Conservation (phyloP, 2,113 vertebrate species). For the Nibea albiflora region DNA sequence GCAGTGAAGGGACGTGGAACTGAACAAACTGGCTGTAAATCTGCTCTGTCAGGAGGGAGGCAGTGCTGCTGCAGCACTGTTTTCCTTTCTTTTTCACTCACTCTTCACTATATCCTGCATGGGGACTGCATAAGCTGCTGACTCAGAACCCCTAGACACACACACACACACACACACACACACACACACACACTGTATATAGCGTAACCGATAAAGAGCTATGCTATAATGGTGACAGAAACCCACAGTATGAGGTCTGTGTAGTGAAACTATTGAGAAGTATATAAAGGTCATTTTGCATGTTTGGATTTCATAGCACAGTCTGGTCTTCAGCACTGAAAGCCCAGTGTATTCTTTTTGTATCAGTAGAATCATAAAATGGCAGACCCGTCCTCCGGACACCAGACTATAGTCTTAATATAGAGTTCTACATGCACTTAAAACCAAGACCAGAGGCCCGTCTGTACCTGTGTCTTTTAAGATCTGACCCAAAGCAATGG, state of each 20-base stretch:
- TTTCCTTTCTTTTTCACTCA: conserved; percentile 9
- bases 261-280: too few species aligned
- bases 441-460: too few species aligned
- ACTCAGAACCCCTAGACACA: conserved; percentile 23
- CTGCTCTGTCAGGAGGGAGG: conserved; percentile 32
- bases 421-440: too few species aligned
- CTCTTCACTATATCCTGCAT: background rate
- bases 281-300: too few species aligned
- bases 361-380: too few species aligned
- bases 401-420: too few species aligned
- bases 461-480: too few species aligned
- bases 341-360: too few species aligned
- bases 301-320: too few species aligned
- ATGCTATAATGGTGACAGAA: background rate
- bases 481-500: too few species aligned
- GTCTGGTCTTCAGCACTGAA: too few species aligned
- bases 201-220: background rate
- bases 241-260: background rate
- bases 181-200: background rate
- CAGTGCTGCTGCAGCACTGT: conserved; percentile 11
- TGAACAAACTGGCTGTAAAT: conserved; percentile 20
- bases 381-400: too few species aligned
- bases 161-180: background rate
- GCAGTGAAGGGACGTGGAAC: background rate
- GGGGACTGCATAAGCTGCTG: conserved; percentile 30